Evolutionary conservation across 2,888 invertebrate genomes (phyloP).

Genomic region (Linyphia triangularis): DNA sequence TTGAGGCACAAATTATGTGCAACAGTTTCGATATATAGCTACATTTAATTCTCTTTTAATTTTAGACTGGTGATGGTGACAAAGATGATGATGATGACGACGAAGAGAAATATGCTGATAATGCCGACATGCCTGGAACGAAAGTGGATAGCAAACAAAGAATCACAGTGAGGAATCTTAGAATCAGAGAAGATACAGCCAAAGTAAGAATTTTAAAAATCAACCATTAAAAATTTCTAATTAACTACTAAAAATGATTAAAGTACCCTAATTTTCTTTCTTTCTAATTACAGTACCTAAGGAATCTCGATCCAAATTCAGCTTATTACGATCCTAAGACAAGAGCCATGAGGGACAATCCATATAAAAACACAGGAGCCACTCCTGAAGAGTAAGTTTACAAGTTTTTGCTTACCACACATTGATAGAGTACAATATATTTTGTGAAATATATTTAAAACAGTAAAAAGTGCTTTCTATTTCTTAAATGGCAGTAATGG

Average conservation of each 20-base stretch:
- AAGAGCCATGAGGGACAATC: constrained; percentile 98
- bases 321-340: constrained; percentile 99
- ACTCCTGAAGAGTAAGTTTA: constrained; percentile 77
- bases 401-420: neutral
- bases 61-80: constrained; percentile 76
- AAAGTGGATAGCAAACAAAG: constrained; percentile 99
- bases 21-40: too few relatives aligned
- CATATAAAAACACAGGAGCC: constrained; percentile 84
- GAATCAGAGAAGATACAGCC: constrained; percentile 99
- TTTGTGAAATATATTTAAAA: too few relatives aligned
- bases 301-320: constrained; percentile 97
- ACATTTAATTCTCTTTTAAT: too few relatives aligned
- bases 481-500: too few relatives aligned
- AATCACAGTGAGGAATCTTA: constrained; percentile 97
- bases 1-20: too few relatives aligned
- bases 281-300: constrained; percentile 84
- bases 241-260: neutral
- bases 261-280: neutral
- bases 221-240: neutral
- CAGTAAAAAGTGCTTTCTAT: too few relatives aligned
- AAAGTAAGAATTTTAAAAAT: constrained; percentile 82
- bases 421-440: too few relatives aligned
- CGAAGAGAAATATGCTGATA: constrained; percentile 84
- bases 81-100: constrained; percentile 87
- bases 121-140: constrained; percentile 94